Evolutionary conservation across 2,797 vertebrate genomes (phyloP).

Genomic region (Gobionotothen gibberifrons): DNA sequence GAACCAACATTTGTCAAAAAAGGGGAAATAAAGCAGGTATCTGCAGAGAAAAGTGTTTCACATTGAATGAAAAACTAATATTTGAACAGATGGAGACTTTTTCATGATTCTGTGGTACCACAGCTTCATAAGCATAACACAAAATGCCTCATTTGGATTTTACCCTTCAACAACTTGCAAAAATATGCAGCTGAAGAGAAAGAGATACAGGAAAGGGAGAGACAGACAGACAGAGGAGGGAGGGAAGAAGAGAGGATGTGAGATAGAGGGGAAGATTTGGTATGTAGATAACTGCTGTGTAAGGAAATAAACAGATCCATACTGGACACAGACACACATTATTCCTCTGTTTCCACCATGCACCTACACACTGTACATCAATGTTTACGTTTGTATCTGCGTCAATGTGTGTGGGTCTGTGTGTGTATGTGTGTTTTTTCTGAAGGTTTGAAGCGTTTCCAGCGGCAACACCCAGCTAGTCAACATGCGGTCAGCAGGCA

Average conservation of each 20-base stretch:
- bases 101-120: conserved; percentile 31
- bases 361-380: conserved; percentile 14
- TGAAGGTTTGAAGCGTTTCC: conserved; percentile 69
- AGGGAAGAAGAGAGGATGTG: conserved; percentile 62
- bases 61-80: conserved; percentile 81
- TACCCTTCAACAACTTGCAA: conserved; percentile 56
- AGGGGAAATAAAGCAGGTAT: conserved; percentile 59
- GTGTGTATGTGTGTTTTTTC: conserved; percentile 48
- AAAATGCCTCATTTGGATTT: conserved; percentile 54
- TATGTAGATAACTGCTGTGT: conserved; percentile 72
- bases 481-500: conserved; percentile 65
- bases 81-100: conserved; percentile 84
- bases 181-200: conserved; percentile 55
- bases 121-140: conserved; percentile 52
- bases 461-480: conserved; percentile 80
- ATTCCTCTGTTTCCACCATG: conserved; percentile 21
- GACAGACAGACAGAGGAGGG: conserved; percentile 34
- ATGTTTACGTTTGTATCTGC: conserved; percentile 36
- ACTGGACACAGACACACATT: conserved; percentile 8
- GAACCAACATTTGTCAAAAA: conserved; percentile 50
- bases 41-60: conserved; percentile 71
- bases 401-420: conserved; percentile 17
- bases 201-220: conserved; percentile 41
- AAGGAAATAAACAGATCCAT: conserved; percentile 71
- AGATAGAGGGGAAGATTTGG: conserved; percentile 67